A percentile compares a stretch with the other conserved stretches of the same genome.
Conservation (phyloP, 1,140 invertebrate species). For the Papilio dardanus region DNA sequence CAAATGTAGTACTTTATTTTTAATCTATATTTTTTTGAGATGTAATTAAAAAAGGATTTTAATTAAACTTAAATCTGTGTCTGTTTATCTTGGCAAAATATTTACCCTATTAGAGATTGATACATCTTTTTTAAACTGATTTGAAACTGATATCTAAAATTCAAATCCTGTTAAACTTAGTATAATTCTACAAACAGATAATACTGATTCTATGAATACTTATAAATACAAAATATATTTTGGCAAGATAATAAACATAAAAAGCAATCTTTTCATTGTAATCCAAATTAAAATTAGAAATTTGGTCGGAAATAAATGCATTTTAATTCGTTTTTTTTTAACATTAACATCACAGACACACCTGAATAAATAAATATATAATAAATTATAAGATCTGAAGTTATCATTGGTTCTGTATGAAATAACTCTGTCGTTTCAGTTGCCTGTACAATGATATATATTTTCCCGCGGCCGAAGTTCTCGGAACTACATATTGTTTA, state of each 20-base stretch:
- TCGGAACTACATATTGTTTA: conserved; percentile 89
- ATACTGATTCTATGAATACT: conserved; percentile 15
- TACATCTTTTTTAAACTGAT: neutral
- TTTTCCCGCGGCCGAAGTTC: conserved; percentile 89
- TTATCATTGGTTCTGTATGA: conserved; percentile 77
- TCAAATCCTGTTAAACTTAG: no score
- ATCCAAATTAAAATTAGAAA: conserved; percentile 18
- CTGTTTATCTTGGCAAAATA: neutral
- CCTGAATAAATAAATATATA: conserved; percentile 72
- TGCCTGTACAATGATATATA: conserved; percentile 91
- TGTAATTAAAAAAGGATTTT: no score
- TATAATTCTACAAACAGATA: neutral
- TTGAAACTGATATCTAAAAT: neutral
- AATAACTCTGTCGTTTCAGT: conserved; percentile 81
- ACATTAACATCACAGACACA: conserved; percentile 79
- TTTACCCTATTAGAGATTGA: neutral
- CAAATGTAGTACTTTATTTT: neutral
- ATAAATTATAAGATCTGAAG: conserved; percentile 46
- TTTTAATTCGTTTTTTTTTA: conserved; percentile 64
- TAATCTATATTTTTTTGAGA: neutral
- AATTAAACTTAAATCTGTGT: neutral
- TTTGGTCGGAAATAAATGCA: conserved; percentile 79
- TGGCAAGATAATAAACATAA: conserved; percentile 23
- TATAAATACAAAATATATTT: conserved; percentile 21
- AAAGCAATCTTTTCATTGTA: neutral